Conservation (phyloP, 2,797 vertebrate genomes). For the Apogon talboti region DNA sequence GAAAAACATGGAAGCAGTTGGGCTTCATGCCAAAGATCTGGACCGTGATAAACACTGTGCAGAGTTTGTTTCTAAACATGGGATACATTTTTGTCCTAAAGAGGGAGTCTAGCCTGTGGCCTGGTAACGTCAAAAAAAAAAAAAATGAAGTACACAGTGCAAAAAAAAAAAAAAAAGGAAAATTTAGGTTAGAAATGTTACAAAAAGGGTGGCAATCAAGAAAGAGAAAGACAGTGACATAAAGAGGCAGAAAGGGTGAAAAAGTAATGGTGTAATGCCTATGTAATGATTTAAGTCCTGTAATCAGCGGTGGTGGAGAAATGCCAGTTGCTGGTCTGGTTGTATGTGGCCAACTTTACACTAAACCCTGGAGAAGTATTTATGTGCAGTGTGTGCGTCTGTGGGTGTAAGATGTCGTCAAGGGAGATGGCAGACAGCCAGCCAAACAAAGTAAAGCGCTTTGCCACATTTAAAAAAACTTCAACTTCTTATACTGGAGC, state of each 20-base stretch:
- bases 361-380: slow-evolving; percentile 63
- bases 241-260: slow-evolving; percentile 27
- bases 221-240: slow-evolving; percentile 10
- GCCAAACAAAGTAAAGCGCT: slow-evolving; percentile 42
- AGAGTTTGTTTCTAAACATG: slow-evolving; percentile 42
- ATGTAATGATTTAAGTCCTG: slow-evolving; percentile 56
- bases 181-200: slow-evolving; percentile 14
- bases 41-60: slow-evolving; percentile 23
- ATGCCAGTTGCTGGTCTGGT: slow-evolving; percentile 53
- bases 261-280: slow-evolving; percentile 53
- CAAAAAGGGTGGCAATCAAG: slow-evolving; percentile 7
- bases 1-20: slow-evolving; percentile 46
- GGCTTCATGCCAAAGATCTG: slow-evolving; percentile 37
- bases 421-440: slow-evolving; percentile 64
- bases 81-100: background rate
- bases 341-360: slow-evolving; percentile 67
- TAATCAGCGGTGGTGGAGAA: slow-evolving; percentile 72
- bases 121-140: slow-evolving; percentile 17
- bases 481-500: slow-evolving; percentile 21
- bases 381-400: slow-evolving; percentile 36
- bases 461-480: slow-evolving; percentile 59
- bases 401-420: slow-evolving; percentile 56
- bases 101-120: slow-evolving; percentile 18
- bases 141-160: slow-evolving; percentile 1
- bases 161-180: background rate